Evolutionary conservation across 2,888 invertebrate species (phyloP).

Genomic region (Agonopterix arenella): DNA sequence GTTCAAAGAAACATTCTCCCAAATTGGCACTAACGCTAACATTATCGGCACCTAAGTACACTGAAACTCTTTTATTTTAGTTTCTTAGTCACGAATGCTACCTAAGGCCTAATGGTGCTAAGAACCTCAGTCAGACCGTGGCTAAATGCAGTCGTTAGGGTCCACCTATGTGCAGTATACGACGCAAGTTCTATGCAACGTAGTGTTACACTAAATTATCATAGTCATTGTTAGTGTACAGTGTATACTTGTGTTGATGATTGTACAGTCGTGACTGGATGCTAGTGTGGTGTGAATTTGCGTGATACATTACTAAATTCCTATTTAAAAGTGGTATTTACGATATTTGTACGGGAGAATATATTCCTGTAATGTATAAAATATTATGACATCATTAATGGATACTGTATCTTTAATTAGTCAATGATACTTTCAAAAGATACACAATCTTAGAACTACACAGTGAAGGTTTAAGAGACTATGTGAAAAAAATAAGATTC

Average conservation of each 20-base stretch:
- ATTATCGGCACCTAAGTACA: not conserved
- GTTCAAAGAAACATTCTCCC: not conserved
- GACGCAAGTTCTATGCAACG: too few relatives aligned
- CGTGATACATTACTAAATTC: not conserved
- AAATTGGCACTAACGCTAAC: not conserved
- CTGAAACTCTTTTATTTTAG: slow-evolving; percentile 18
- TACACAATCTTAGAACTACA: too few relatives aligned
- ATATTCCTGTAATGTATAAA: too few relatives aligned
- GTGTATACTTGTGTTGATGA: too few relatives aligned
- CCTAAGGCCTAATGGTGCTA: slow-evolving; percentile 30
- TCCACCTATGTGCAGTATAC: slow-evolving; percentile 12
- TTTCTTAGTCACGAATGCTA: slow-evolving; percentile 33
- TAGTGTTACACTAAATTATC: too few relatives aligned
- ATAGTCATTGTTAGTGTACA: slow-evolving; percentile 16
- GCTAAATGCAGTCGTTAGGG: slow-evolving; percentile 18
- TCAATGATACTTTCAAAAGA: too few relatives aligned
- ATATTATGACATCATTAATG: too few relatives aligned
- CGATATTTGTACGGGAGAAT: too few relatives aligned
- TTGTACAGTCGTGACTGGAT: slow-evolving; percentile 25
- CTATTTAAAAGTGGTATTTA: too few relatives aligned
- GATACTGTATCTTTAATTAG: too few relatives aligned
- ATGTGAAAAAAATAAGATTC: too few relatives aligned
- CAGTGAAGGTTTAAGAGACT: too few relatives aligned
- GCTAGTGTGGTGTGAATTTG: slow-evolving; percentile 10
- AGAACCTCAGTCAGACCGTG: slow-evolving; percentile 13